phyloP scores from a whole-genome alignment of 1,140 invertebrate species.

The silkworm (Bombyx mori) region ASM3026992v2 NC_085111.1:11003001-11003500 shows the following conservation, averaged over 20 bases:
- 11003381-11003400: no score
- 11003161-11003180: slow-evolving; percentile 58
- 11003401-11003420: no score
- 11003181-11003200: slow-evolving; percentile 55
- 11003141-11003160: slow-evolving; percentile 56
- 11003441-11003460: no score
- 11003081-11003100: slow-evolving; percentile 36
- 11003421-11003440: no score
- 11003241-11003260: slow-evolving; percentile 57
- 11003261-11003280: slow-evolving; percentile 49
- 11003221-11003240: slow-evolving; percentile 61
- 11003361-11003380: no score
- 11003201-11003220: slow-evolving; percentile 57
- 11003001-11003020: slow-evolving; percentile 5
- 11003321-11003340: slow-evolving; percentile 53
- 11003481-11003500: no score
- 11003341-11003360: slow-evolving; percentile 29
- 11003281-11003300: slow-evolving; percentile 60
- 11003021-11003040: slow-evolving; percentile 15
- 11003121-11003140: slow-evolving; percentile 43
- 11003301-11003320: slow-evolving; percentile 59
- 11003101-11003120: slow-evolving; percentile 21
- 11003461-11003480: no score
- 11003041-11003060: slow-evolving; percentile 20
- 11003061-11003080: slow-evolving; percentile 21